Evolutionary conservation across 2,113 vertebrate genomes (phyloP), one percentile per base, ranked within the genome.

Genomic region (Myotis brandtii): DNA sequence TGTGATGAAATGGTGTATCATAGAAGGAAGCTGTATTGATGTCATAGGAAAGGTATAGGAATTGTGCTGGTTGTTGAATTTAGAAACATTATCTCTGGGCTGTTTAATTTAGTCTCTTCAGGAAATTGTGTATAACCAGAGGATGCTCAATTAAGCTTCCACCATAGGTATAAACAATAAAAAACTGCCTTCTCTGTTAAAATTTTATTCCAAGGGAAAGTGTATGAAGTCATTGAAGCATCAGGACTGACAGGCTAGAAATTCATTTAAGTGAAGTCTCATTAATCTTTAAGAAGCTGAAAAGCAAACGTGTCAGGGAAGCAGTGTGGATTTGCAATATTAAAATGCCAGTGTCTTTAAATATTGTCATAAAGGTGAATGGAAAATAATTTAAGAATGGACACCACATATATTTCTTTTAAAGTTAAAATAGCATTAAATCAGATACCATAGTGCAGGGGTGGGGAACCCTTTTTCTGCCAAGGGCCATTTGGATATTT

Each of bases 231-330:
- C 77, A 89, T 13, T 94, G 87, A 97, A 73, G 87, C 95, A 96
- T 95, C 72, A 95, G 95, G 93, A 96, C 83, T 95, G 96, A 94
- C 72, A 95, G 62, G 64, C 50, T 85, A 90, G 95, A 97, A 97
- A 97, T 97, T 72, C 72, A 40, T 97, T 97, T 97, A 97, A 96
- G 86, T 92, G 84, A 75, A 96, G 84, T 82, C 77, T 98, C 91
- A 97, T 98, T 97, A 98, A 98, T 98, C 89, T 98, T 98, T 97
- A 96, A 97, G 32, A 93, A 95, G 46, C 89, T 97, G 96, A 95
- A 96, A 97, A 97, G 96, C 95, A 97, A 96, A 93, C 18, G 48
- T 56, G 96, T 90, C 94, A 43, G 73, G 69, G 86, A 70, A 97
- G 62, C 91, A 50, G 32, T 40, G 69, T 96, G 95, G 64, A 66